Evolutionary conservation across 92 coral and sea anemone species (phyloP).

Genomic region (Epizoanthus fatuus): DNA sequence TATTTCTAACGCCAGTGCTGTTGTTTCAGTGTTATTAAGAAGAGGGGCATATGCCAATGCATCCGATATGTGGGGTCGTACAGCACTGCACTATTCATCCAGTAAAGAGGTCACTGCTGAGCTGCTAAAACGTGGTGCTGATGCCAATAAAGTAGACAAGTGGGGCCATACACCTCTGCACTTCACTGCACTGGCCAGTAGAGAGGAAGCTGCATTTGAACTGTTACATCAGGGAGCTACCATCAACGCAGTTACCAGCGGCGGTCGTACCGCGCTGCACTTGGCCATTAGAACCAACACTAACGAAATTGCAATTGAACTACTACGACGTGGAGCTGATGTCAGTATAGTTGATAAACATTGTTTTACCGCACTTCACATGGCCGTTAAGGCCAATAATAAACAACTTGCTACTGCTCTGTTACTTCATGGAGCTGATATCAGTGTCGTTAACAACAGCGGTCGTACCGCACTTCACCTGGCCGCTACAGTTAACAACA

Average conservation of each 20-base stretch:
- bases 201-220: background rate
- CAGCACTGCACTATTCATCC: conserved; percentile 31
- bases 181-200: background rate
- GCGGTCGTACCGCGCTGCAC: background rate
- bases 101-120: background rate
- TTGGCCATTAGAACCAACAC: background rate
- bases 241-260: background rate
- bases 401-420: background rate
- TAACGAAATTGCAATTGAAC: background rate
- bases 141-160: background rate
- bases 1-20: background rate
- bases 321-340: background rate
- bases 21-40: background rate
- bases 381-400: background rate
- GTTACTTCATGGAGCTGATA: background rate
- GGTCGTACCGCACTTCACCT: background rate
- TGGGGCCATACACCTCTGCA: background rate
- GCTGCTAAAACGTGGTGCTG: background rate
- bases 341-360: background rate
- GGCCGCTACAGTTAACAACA: background rate
- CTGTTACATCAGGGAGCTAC: background rate
- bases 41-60: conserved; percentile 9
- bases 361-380: background rate
- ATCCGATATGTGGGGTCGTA: background rate
- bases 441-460: background rate